phyloP scores from a whole-genome alignment of 2,113 vertebrate species.

The Garra rufa region DNA sequence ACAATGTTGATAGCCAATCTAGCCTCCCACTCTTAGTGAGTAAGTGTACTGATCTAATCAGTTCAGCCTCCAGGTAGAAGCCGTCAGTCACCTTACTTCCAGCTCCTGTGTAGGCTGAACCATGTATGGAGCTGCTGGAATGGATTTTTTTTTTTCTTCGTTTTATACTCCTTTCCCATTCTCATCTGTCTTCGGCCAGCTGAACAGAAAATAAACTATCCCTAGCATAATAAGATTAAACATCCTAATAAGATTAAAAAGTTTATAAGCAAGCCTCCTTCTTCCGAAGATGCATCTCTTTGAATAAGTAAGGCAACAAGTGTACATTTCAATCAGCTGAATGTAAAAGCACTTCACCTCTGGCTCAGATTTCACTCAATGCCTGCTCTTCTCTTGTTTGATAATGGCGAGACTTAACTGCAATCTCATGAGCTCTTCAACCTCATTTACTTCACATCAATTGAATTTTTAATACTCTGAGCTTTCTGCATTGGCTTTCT shows the following conservation, averaged over 20 bases:
- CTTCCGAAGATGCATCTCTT: background rate
- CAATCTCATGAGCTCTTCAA: background rate
- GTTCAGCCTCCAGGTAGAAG: background rate
- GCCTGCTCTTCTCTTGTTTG: background rate
- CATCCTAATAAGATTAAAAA: background rate
- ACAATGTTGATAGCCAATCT: background rate
- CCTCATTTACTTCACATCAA: background rate
- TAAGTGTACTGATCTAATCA: background rate
- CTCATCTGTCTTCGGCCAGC: background rate
- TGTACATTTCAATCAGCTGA: background rate
- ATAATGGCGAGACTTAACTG: background rate
- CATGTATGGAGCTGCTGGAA: conserved; percentile 1
- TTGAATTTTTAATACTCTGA: background rate
- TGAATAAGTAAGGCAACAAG: background rate
- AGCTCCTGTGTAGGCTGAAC: background rate
- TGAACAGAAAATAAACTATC: background rate
- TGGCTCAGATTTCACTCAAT: background rate
- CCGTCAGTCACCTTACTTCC: background rate
- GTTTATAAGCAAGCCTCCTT: background rate
- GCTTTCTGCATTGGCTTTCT: background rate
- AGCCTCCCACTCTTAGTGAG: background rate
- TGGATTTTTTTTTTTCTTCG: conserved; percentile 1
- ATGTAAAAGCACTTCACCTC: background rate
- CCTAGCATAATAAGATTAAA: background rate
- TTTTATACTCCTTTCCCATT: background rate